Conservation (phyloP, 2,888 invertebrate genomes). For the Magallana nippona region DNA sequence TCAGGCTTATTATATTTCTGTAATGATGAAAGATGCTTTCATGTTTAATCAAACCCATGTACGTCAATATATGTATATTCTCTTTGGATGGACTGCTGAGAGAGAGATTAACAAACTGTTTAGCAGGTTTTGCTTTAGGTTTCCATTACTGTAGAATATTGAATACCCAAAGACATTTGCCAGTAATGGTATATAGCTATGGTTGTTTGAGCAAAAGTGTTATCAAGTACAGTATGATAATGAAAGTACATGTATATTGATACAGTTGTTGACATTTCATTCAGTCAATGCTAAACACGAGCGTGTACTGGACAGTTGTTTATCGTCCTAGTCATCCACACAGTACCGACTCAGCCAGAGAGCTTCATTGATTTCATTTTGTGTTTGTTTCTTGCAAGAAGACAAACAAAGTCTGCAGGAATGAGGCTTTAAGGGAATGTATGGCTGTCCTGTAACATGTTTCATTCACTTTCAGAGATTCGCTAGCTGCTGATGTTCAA, state of each 20-base stretch:
- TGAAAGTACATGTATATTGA: not conserved
- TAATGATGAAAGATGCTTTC: too few species aligned
- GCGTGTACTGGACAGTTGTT: slow-evolving; percentile 10
- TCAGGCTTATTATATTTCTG: too few species aligned
- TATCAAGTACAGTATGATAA: not conserved
- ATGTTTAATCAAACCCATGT: too few species aligned
- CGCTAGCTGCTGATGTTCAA: slow-evolving; percentile 10
- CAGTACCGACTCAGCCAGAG: not conserved
- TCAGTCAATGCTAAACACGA: not conserved
- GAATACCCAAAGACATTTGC: too few species aligned
- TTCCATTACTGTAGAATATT: too few species aligned
- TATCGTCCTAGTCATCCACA: slow-evolving; percentile 2
- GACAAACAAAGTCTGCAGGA: slow-evolving; percentile 11
- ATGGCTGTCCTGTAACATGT: not conserved
- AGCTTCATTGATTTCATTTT: slow-evolving; percentile 9
- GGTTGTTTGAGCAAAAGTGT: not conserved
- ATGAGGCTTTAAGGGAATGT: not conserved
- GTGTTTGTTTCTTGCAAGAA: slow-evolving; percentile 17
- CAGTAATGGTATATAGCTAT: not conserved
- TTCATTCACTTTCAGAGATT: not conserved
- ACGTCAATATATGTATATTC: too few species aligned
- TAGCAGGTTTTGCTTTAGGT: too few species aligned
- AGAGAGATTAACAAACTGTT: too few species aligned
- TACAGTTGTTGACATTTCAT: not conserved
- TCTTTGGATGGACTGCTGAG: too few species aligned